Evolutionary conservation across 2,113 vertebrate species (phyloP).

Genomic region (Pangasianodon hypophthalmus): DNA sequence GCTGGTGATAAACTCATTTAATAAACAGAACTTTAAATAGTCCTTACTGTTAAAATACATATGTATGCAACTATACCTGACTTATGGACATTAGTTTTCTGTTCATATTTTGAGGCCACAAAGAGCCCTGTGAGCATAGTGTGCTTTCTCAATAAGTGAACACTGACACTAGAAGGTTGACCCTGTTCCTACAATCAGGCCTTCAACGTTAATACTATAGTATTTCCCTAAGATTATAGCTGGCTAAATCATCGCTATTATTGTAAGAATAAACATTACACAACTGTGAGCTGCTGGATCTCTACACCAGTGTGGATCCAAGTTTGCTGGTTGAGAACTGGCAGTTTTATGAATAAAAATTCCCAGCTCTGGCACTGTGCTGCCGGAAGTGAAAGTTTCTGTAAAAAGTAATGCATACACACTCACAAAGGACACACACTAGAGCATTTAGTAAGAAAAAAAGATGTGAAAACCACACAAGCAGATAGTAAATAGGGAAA

Average conservation of each 20-base stretch:
- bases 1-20: neutral
- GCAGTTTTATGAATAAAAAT: neutral
- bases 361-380: neutral
- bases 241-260: neutral
- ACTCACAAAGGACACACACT: slow-evolving; percentile 16
- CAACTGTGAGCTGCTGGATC: neutral
- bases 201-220: neutral
- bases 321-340: neutral
- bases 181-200: neutral
- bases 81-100: neutral
- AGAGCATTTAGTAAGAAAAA: slow-evolving; percentile 1
- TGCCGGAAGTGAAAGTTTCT: neutral
- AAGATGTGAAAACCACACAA: slow-evolving; percentile 27
- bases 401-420: neutral
- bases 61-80: neutral
- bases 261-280: neutral
- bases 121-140: neutral
- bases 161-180: neutral
- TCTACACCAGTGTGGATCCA: neutral
- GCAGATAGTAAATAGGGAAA: neutral
- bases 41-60: neutral
- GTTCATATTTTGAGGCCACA: neutral
- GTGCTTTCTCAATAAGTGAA: neutral
- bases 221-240: neutral
- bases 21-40: neutral